phyloP scores from a whole-genome alignment of 2,888 invertebrate genomes.

The Elgonia sp. region DNA sequence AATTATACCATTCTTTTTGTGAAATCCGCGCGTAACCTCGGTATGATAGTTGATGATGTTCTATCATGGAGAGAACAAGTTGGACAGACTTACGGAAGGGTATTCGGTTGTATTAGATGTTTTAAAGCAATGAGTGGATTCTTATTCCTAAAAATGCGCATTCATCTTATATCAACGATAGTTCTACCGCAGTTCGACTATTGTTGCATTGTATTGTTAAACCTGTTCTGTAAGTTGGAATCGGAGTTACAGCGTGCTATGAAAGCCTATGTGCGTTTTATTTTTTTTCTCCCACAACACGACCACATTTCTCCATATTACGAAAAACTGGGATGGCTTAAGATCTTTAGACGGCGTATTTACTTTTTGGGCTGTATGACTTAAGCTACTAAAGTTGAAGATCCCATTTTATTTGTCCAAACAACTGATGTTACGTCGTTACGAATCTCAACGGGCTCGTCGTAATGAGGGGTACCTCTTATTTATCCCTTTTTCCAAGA shows the following conservation, averaged over 20 bases:
- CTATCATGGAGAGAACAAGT: not conserved
- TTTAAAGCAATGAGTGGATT: not conserved
- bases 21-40: not conserved
- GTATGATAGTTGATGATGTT: not conserved
- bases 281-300: not conserved
- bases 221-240: not conserved
- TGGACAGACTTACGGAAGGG: not conserved
- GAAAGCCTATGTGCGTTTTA: not conserved
- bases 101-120: not conserved
- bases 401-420: not conserved
- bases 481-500: not conserved
- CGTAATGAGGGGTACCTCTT: not conserved
- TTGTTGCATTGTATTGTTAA: not conserved
- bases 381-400: not conserved
- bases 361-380: not conserved
- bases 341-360: not conserved
- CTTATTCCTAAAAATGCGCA: not conserved
- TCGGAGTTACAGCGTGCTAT: not conserved
- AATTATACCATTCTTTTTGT: slow-evolving; percentile 1
- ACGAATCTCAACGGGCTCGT: not conserved
- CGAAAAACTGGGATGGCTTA: not conserved
- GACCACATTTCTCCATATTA: not conserved
- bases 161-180: not conserved
- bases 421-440: not conserved
- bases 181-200: not conserved